phyloP scores from a whole-genome alignment of 1,140 invertebrate species.

The Hermetia illucens region DNA sequence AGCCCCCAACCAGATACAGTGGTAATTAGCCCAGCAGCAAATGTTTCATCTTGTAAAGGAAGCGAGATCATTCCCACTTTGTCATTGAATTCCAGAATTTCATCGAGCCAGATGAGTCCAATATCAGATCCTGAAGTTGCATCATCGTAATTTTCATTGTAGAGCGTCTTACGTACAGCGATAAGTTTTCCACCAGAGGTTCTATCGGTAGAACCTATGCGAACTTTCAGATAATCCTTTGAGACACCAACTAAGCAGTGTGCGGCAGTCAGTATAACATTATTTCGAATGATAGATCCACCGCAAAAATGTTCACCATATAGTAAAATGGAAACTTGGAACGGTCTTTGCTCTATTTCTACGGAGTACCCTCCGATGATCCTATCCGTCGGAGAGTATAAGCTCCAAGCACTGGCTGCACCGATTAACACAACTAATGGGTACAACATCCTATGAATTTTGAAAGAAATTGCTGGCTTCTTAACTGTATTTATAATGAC shows the following conservation, averaged over 20 bases:
- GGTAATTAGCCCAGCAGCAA: too few relatives aligned
- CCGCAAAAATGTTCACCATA: constrained; percentile 29
- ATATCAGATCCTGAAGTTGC: background rate
- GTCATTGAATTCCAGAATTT: too few relatives aligned
- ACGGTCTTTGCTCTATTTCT: constrained; percentile 31
- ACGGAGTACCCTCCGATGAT: constrained; percentile 31
- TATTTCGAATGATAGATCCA: constrained; percentile 32
- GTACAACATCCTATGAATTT: too few relatives aligned
- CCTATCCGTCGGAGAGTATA: too few relatives aligned
- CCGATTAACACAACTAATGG: too few relatives aligned
- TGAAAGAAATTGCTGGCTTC: too few relatives aligned
- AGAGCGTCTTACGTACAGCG: background rate
- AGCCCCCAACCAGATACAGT: too few relatives aligned
- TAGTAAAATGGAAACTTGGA: constrained; percentile 25
- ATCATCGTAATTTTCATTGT: background rate
- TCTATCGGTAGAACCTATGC: background rate
- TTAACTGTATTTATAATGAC: too few relatives aligned
- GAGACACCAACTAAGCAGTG: constrained; percentile 27
- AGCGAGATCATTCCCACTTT: too few relatives aligned
- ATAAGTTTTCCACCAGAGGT: background rate
- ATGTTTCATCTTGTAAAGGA: too few relatives aligned
- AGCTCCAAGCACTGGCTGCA: too few relatives aligned
- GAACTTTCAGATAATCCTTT: background rate
- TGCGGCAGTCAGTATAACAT: constrained; percentile 35
- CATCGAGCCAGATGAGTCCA: too few relatives aligned